phyloP scores from a whole-genome alignment of 2,113 vertebrate species.

The Tachuris rubrigastra region DNA sequence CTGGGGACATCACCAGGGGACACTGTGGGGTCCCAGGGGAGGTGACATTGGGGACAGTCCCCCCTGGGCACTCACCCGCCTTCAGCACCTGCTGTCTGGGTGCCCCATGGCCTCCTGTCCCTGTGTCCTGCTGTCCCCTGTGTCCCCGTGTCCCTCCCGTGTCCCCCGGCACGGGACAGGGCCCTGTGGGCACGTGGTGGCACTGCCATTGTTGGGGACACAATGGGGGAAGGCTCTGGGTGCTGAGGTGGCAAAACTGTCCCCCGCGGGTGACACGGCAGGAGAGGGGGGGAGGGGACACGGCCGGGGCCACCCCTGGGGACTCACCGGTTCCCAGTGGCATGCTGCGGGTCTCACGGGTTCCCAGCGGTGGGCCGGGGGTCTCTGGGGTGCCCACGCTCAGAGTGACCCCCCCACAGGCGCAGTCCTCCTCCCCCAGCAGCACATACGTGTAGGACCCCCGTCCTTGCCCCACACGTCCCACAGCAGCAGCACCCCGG shows the following conservation, averaged over 20 bases:
- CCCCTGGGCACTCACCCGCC: background rate
- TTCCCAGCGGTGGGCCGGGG: too few species aligned
- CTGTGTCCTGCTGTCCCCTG: background rate
- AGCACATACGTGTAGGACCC: background rate
- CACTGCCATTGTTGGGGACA: background rate
- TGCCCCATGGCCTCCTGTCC: background rate
- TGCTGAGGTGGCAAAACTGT: background rate
- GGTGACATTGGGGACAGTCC: background rate
- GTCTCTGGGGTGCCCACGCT: background rate
- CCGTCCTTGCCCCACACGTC: background rate
- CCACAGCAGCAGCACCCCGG: background rate
- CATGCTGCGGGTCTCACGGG: too few species aligned
- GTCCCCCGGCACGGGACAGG: background rate
- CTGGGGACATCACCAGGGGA: too few species aligned
- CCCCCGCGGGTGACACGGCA: background rate
- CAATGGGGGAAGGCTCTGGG: background rate
- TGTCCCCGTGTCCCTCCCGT: background rate
- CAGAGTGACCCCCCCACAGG: background rate
- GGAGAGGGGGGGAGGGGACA: background rate
- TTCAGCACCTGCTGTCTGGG: background rate
- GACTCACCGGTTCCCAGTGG: background rate
- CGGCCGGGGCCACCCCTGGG: background rate
- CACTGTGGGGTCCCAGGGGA: too few species aligned
- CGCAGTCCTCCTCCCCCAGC: background rate
- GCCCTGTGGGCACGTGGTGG: background rate